Percentiles rank a stretch among this genome's conserved stretches.
These are phyloP conservation scores for Podiceps cristatus DNA, from an alignment of 2,113 vertebrate species.

Conservation along the genomic window DNA sequence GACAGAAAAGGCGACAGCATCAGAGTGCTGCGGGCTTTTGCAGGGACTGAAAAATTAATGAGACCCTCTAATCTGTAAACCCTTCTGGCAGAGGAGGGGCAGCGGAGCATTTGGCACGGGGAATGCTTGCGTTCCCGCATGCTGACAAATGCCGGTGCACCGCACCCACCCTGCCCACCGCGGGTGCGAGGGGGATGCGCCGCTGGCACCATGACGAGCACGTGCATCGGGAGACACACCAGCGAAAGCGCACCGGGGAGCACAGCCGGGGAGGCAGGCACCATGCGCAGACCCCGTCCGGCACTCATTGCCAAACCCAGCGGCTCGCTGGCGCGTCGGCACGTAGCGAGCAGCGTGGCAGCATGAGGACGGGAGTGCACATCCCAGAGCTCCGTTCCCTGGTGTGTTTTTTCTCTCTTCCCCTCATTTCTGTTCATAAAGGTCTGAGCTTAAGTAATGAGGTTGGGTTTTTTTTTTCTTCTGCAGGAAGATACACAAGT, in stretches of 20 bases:
- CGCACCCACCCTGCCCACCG: fast-evolving
- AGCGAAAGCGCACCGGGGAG: fast-evolving
- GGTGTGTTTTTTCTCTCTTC: slow-evolving; percentile 15
- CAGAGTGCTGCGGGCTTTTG: fast-evolving
- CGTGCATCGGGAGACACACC: fast-evolving
- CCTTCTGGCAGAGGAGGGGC: neutral
- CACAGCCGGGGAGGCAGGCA: neutral
- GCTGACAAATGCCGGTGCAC: fast-evolving
- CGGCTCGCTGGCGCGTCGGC: neutral
- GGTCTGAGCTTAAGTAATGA: slow-evolving; percentile 71
- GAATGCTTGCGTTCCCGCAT: fast-evolving
- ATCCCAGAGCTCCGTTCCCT: neutral
- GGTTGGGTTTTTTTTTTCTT: slow-evolving; percentile 26
- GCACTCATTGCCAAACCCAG: neutral
- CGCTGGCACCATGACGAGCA: fast-evolving
- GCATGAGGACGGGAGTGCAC: neutral
- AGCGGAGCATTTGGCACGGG: fast-evolving
- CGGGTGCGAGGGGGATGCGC: fast-evolving
- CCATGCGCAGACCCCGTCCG: neutral
- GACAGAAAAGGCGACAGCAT: neutral
- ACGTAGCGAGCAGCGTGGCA: neutral
- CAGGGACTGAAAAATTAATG: neutral
- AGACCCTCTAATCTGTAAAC: neutral
- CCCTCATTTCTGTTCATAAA: slow-evolving; percentile 58
- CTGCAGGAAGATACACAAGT: slow-evolving; percentile 74